These are phyloP conservation scores for Cricetomys ansorgei DNA, from an alignment of 2,113 vertebrate genomes.

Conservation along the genomic window DNA sequence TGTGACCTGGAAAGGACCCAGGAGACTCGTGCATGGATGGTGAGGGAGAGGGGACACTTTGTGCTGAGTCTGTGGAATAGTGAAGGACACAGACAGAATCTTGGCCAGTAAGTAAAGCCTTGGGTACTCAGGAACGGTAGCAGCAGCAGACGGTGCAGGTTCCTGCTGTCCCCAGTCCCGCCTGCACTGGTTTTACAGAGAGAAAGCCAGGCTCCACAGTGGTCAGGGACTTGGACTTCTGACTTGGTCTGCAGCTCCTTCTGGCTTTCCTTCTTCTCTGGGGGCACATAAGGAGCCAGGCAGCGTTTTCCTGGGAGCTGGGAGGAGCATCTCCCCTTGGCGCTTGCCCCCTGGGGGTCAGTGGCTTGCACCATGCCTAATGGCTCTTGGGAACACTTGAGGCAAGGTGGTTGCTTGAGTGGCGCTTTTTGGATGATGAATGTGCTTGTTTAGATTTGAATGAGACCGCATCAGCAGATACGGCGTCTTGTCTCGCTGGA, in stretches of 20 bases:
- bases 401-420: slow-evolving; percentile 75
- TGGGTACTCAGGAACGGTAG: background rate
- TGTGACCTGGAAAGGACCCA: background rate
- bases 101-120: background rate
- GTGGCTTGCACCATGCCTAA: slow-evolving; percentile 68
- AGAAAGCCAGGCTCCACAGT: background rate
- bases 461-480: slow-evolving; percentile 83
- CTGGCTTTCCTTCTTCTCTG: background rate
- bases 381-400: slow-evolving; percentile 71
- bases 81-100: background rate
- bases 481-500: background rate
- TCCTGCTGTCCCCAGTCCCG: background rate
- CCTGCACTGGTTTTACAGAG: background rate
- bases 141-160: background rate
- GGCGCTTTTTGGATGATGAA: slow-evolving; percentile 80
- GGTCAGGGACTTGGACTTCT: background rate
- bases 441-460: slow-evolving; percentile 72
- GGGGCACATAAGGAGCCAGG: background rate
- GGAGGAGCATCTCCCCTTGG: background rate
- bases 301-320: slow-evolving; percentile 28
- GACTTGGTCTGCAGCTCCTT: background rate
- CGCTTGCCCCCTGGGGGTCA: slow-evolving; percentile 27
- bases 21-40: background rate
- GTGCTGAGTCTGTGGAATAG: background rate
- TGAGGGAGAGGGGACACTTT: background rate